Percentiles rank a stretch among this genome's conserved stretches.
Conservation (phyloP, 37 sponge, comb jelly and placozoan species). For the Haliclona indistincta region DNA sequence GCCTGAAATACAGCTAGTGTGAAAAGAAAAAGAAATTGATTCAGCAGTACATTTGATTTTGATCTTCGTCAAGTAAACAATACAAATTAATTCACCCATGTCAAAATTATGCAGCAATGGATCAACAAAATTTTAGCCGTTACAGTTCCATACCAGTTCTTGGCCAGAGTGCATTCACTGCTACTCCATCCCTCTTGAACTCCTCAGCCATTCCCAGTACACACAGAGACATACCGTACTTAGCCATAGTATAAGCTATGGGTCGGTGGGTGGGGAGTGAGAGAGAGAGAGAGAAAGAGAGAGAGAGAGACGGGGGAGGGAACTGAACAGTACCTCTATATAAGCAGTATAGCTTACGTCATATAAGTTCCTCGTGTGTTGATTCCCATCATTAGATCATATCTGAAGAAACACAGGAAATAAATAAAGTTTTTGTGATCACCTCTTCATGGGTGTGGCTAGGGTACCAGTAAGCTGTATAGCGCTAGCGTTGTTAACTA, state of each 20-base stretch:
- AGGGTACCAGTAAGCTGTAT: constrained; percentile 80
- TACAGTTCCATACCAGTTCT: constrained; percentile 62
- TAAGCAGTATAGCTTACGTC: too few species aligned
- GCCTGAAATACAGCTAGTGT: not conserved
- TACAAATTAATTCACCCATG: too few species aligned
- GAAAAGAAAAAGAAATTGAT: not conserved
- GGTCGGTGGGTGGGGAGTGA: too few species aligned
- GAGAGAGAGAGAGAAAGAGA: constrained; percentile 8
- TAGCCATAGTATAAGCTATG: constrained; percentile 97
- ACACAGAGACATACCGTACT: constrained; percentile 99
- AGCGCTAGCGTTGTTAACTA: constrained; percentile 86
- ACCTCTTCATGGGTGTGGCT: constrained; percentile 76
- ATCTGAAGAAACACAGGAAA: constrained; percentile 31
- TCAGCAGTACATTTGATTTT: too few species aligned
- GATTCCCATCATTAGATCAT: constrained; percentile 83
- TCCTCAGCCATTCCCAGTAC: constrained; percentile 96
- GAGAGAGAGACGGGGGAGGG: constrained; percentile 8
- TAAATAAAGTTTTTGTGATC: not conserved
- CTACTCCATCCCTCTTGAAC: constrained; percentile 78
- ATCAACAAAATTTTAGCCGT: not conserved
- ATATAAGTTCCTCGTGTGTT: constrained; percentile 78
- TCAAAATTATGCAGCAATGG: not conserved
- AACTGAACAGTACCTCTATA: too few species aligned
- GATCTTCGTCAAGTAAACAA: too few species aligned
- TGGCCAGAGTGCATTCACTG: constrained; percentile 96